phyloP scores from a whole-genome alignment of 2,888 invertebrate species.

The Ormia ochracea region DNA sequence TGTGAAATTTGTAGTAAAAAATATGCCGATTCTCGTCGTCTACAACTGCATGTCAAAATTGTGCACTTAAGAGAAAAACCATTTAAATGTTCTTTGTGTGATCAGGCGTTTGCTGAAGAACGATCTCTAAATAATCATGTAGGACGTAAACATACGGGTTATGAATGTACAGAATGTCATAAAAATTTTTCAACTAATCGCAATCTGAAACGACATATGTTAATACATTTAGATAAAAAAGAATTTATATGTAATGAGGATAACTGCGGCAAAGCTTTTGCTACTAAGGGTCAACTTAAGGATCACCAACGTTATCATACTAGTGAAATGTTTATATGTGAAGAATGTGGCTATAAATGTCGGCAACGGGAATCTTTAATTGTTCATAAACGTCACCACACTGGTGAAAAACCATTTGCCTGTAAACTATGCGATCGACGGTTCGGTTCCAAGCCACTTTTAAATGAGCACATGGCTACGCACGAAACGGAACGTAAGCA shows the following conservation, averaged over 20 bases:
- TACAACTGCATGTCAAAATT: constrained; percentile 48
- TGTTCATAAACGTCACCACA: constrained; percentile 70
- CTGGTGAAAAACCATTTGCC: constrained; percentile 71
- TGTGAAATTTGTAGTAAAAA: constrained; percentile 49
- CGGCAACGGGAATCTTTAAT: constrained; percentile 68
- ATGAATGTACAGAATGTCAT: constrained; percentile 38
- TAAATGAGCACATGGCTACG: constrained; percentile 64
- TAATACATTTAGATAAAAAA: constrained; percentile 46
- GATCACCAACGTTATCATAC: constrained; percentile 62
- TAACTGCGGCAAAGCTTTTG: constrained; percentile 70
- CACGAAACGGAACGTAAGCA: constrained; percentile 65
- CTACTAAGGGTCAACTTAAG: constrained; percentile 66
- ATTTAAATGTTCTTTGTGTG: constrained; percentile 46
- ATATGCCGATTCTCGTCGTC: constrained; percentile 25
- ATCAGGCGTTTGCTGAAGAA: constrained; percentile 47
- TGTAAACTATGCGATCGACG: constrained; percentile 62
- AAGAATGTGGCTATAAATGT: constrained; percentile 62
- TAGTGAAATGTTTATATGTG: constrained; percentile 64
- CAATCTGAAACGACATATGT: constrained; percentile 40
- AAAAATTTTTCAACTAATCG: constrained; percentile 39
- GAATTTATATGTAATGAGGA: constrained; percentile 67
- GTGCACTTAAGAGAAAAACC: constrained; percentile 43
- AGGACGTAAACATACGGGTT: constrained; percentile 31
- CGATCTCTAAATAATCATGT: constrained; percentile 36
- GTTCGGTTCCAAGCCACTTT: constrained; percentile 60